Evolutionary conservation across 1,140 invertebrate species (phyloP), one percentile per base, ranked within the genome.

Genomic region (Calycopis cecrops): DNA sequence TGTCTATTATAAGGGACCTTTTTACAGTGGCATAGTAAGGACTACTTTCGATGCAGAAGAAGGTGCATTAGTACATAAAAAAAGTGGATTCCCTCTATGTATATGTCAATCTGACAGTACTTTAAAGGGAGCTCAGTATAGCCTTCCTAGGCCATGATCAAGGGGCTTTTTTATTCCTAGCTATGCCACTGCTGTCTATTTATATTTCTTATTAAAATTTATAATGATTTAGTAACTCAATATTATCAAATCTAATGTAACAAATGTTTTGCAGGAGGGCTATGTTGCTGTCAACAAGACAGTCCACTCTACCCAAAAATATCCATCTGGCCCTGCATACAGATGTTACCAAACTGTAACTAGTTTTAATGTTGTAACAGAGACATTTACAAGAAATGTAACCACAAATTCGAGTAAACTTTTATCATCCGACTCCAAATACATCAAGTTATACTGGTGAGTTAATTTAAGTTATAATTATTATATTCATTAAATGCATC

Each of bases 331-430:
- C 42, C 42, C 56, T n/a, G 65, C 73, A 1, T 69, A 71, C 53
- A 55, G 72, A 14, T 47, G 73, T 21, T 76, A 73, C 47, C 76
- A 77, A 66, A 81, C 75, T 34, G 71, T 67, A 49, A 67, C 69
- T 12, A 70, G 73, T 52, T 84, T 77, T 54, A 79, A 76, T 56
- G 48, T 67, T 51, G 59, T 80, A 4, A 72, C 66, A 17, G 53
- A 57, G 42, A 59, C 73, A 28, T 48, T 84, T 64, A 66, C 66
- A 49, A 65, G 71, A 65, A 77, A 76, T 79, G 71, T 79, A 56
- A 38, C 71, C 48, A n/a, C 42, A 52, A 66, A 74, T 67, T 63
- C 73, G 48, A 76, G 76, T 51, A 51, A 67, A 34, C 76, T 84
- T 53, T 28, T 81, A 14, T 21, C 49, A 17, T 63, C 57, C 0